These are phyloP conservation scores for Pandemis corylana DNA, from an alignment of 2,888 invertebrate species.

Conservation along the genomic window DNA sequence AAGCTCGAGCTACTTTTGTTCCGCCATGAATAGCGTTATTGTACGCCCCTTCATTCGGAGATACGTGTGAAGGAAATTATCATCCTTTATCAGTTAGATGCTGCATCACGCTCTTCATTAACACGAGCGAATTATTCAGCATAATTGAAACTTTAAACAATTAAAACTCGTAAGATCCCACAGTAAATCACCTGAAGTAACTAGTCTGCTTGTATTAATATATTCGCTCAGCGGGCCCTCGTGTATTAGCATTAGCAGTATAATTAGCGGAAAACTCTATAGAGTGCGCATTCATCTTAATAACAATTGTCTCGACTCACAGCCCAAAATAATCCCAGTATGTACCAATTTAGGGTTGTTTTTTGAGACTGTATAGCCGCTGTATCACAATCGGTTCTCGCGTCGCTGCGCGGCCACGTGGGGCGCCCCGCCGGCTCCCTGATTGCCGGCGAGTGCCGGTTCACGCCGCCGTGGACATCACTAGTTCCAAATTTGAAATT, in stretches of 20 bases:
- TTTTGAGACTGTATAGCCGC: slow-evolving; percentile 17
- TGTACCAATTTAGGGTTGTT: neutral
- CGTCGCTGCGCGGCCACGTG: slow-evolving; percentile 73
- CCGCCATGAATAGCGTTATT: slow-evolving; percentile 76
- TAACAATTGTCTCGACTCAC: slow-evolving; percentile 44
- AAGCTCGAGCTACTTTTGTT: slow-evolving; percentile 68
- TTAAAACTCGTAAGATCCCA: slow-evolving; percentile 1
- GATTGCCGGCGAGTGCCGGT: slow-evolving; percentile 79
- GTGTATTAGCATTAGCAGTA: slow-evolving; percentile 71
- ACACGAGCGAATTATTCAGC: slow-evolving; percentile 46
- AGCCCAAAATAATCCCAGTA: neutral
- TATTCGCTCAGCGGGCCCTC: slow-evolving; percentile 56
- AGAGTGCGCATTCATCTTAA: slow-evolving; percentile 61
- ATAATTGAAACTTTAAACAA: slow-evolving; percentile 36
- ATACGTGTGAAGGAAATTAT: slow-evolving; percentile 77
- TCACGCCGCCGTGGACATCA: slow-evolving; percentile 72
- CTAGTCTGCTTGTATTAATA: slow-evolving; percentile 59
- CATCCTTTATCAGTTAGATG: slow-evolving; percentile 79
- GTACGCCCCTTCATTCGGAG: slow-evolving; percentile 74
- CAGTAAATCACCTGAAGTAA: slow-evolving; percentile 16
- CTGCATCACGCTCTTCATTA: slow-evolving; percentile 59
- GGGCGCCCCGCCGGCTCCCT: slow-evolving; percentile 74
- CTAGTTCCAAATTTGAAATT: slow-evolving; percentile 62
- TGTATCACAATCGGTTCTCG: slow-evolving; percentile 65
- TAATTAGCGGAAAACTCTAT: slow-evolving; percentile 76